Base-by-base conservation (phyloP, 1,140 invertebrate genomes). In the Planococcus citri region DNA sequence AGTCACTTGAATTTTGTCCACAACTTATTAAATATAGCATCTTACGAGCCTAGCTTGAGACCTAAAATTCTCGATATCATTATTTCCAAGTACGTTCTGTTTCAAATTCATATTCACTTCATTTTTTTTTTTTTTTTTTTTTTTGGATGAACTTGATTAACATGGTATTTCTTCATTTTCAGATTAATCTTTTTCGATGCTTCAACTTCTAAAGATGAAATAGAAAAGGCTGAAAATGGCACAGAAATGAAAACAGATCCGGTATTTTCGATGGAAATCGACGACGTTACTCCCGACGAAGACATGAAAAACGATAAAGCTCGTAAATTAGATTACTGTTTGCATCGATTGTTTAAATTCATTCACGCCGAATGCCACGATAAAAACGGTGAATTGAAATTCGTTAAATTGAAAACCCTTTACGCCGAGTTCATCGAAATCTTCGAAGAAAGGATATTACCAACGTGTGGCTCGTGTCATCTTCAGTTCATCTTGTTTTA, bases 401-500 rank as follows among this genome's bases (percentile, higher is more conserved):
- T 77, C 78, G 78, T 80, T 60, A 75, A 73, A 33, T 76, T 78
- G n/a, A 75, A 74, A 68, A 29, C 61, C 10, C 38, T 75, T 6
- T 76, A 73, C 68, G 22, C 71, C 14, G 75, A 76, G 33, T 61
- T 76, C 12, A 25, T 74, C 12, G 64, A 70, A 74, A 79, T 84
- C 24, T 94, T 93, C 78, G 87, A 92, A 71, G 82, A 83, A 73
- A 77, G 88, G 57, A 83, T 93, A 70, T 77, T 94, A 68, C 83
- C 85, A 1, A 91, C 88, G 12, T 84, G 89, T 75, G 86, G 83
- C 27, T 86, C 83, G 68, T 83, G 85, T 76, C 89, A 91, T 76
- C 83, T 89, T 4, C 91, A 92, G 77, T 94, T 89, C 77, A 75
- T 91, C 1, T 80, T 91, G 75, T 92, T 93, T 78, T 86, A 88